Base-by-base conservation (phyloP, 2,797 vertebrate species). In the Manis pentadactyla region DNA sequence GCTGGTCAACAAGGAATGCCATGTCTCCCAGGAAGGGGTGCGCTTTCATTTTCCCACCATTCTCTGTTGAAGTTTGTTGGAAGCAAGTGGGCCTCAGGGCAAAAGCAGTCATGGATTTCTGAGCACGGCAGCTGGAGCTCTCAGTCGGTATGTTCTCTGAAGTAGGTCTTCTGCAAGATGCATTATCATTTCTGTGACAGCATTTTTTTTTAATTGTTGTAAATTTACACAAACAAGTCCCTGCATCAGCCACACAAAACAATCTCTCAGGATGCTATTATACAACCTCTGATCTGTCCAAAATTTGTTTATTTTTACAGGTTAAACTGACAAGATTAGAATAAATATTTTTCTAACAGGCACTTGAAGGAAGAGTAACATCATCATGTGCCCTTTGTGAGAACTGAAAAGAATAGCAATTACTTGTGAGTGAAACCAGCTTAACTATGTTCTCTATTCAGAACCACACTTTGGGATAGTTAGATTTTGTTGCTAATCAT, bases 291-390 rank as follows among this genome's bases (percentile, higher is more conserved):
- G 7, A 71, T 88, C 74, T 93, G 34, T 66, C 37, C 11, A 57
- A 42, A 42, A 8, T 18, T 85, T 95, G 39, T 59, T 90, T 23
- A 12, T 64, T 93, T 85, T 92, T 89, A 89, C 0, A 59, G 46
- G 27, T 57, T 53, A 74, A 93, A 82, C 59, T 68, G 53, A 89
- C n/a, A 37, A 71, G 13, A 53, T 71, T 39, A 29, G 55, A 42
- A 61, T 57, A 93, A 83, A 37, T 90, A 74, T 64, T 93, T 94
- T 91, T 92, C 15, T 96, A 81, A 49, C 21, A 51, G 51, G 53
- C 57, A 57, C 27, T 96, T 94, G 42, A 93, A 94, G 13, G 27
- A 95, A 69, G 39, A 59, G 7, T 86, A 87, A 69, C 9, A 57
- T 75, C 61, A 71, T 66, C 46, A 29, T 69, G 42, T 93, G 5